These are phyloP conservation scores for Drosophila littoralis DNA, from an alignment of 1,140 invertebrate species.

Conservation along the genomic window DNA sequence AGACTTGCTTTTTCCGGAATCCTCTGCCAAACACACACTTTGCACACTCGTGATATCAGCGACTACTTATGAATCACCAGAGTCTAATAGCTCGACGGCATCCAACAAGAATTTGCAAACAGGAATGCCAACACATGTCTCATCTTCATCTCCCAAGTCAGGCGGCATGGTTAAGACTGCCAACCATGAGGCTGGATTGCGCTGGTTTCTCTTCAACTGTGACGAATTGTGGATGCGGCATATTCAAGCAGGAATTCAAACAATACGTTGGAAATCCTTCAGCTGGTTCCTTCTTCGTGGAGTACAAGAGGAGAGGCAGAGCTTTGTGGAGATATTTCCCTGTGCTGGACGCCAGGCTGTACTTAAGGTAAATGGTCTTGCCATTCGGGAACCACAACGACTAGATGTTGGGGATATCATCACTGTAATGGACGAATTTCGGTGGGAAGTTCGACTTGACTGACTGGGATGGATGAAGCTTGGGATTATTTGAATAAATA, in stretches of 20 bases:
- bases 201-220: background rate
- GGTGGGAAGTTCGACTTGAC: background rate
- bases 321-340: slow-evolving; percentile 7
- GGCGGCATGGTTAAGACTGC: background rate
- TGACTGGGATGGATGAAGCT: background rate
- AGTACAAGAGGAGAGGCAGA: background rate
- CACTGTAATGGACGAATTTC: background rate
- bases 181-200: too few species aligned
- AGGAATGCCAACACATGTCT: too few species aligned
- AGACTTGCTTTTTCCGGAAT: too few species aligned
- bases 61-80: background rate
- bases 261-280: background rate
- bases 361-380: background rate
- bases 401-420: background rate
- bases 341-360: slow-evolving; percentile 4
- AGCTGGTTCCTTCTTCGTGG: slow-evolving; percentile 1
- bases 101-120: background rate
- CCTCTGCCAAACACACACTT: too few species aligned
- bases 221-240: background rate
- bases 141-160: background rate
- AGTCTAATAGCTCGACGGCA: background rate
- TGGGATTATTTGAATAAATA: too few species aligned
- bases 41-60: background rate
- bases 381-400: background rate
- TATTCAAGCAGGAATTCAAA: background rate